Evolutionary conservation across 1,140 invertebrate genomes (phyloP), one percentile per base, ranked within the genome.

Genomic region (Trissolcus basalis): DNA sequence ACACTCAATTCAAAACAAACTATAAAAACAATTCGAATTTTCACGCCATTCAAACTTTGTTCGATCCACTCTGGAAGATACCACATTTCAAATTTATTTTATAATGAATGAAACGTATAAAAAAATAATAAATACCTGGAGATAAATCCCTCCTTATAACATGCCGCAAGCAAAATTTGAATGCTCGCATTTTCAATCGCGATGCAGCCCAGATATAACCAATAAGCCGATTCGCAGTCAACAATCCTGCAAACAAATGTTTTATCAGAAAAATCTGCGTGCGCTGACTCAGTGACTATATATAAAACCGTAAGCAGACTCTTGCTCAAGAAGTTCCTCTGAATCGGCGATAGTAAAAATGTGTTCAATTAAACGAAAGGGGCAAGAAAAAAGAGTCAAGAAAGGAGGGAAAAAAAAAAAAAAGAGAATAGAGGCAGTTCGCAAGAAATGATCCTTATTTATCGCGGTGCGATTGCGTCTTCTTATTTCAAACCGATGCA

Each of bases 401-500:
- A 7, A 19, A 45, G 45, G 47, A 7, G 10, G 1, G 10, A 41
- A 43, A 43, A 27, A 33, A 33, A 7, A 19, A 53, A 14, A 19
- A 12, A 27, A 11, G 19, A 54, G 39, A 60, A 59, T 19, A 43
- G 13, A 33, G 35, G 11, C 55, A 43, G 19, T 36, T 27, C 7
- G 44, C 44, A 45, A 67, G 60, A 76, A 76, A 76, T 65, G 73
- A 70, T 70, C 44, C 50, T 76, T 76, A 76, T 70, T 76, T 76
- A 70, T 65, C 60, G 51, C 36, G 14, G 36, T 19, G 50, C 58
- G 73, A 65, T 76, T 70, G 60, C 59, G 69, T 77, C 61, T 71
- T 71, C 67, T 77, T 70, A 70, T 70, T 68, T 69, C 16, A 44
- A 12, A 49, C 55, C 49, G 65, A 70, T 65, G 65, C 55, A 71